Evolutionary conservation across 2,797 vertebrate genomes (phyloP).

Genomic region (Argya squamiceps): DNA sequence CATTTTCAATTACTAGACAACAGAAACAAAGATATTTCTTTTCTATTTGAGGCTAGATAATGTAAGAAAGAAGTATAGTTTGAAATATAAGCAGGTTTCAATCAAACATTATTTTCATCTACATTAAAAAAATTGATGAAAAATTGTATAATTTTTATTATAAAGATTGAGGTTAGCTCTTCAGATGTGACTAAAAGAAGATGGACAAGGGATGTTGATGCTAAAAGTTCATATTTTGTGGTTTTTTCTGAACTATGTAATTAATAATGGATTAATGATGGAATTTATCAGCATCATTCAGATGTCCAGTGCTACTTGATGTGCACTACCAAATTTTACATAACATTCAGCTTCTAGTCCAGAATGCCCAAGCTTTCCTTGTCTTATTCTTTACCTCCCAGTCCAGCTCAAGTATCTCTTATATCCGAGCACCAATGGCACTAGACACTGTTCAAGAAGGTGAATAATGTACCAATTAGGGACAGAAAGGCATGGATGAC

Average conservation of each 20-base stretch:
- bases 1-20: not conserved
- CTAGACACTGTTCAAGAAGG: not conserved
- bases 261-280: not conserved
- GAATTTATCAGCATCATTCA: not conserved
- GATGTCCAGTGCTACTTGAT: not conserved
- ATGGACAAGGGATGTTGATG: not conserved
- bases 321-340: not conserved
- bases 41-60: not conserved
- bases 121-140: not conserved
- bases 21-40: not conserved
- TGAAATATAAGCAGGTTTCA: not conserved
- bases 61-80: not conserved
- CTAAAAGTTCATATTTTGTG: not conserved
- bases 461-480: not conserved
- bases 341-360: not conserved
- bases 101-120: not conserved
- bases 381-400: not conserved
- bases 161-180: not conserved
- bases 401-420: not conserved
- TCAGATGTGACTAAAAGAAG: not conserved
- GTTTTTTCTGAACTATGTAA: not conserved
- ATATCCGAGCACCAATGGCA: not conserved
- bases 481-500: not conserved
- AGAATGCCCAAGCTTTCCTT: not conserved
- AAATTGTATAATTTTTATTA: accelerated